Conservation (phyloP, 2,797 vertebrate species). For the Masticophis lateralis region DNA sequence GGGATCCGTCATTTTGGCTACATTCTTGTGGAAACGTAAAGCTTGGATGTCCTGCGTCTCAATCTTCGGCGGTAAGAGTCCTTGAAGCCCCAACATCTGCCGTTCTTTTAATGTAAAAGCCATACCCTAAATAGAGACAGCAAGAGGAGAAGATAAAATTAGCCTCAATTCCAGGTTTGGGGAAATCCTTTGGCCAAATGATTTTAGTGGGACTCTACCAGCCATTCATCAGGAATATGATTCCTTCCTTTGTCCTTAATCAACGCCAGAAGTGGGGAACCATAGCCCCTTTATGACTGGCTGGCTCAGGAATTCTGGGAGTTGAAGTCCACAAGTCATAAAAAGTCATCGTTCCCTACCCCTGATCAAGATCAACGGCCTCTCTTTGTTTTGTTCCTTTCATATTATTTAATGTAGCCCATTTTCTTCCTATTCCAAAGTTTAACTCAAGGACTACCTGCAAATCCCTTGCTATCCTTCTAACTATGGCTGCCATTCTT, state of each 20-base stretch:
- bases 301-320: background rate
- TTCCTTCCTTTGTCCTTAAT: background rate
- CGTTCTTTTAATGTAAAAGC: slow-evolving; percentile 88
- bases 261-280: background rate
- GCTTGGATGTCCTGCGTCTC: slow-evolving; percentile 95
- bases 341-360: background rate
- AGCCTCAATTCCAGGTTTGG: background rate
- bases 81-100: slow-evolving; percentile 92
- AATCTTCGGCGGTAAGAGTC: slow-evolving; percentile 92
- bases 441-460: background rate
- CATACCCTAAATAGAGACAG: slow-evolving; percentile 82
- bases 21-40: slow-evolving; percentile 89
- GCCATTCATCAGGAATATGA: background rate
- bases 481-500: rapidly evolving
- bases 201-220: background rate
- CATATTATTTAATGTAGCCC: background rate
- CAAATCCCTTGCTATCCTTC: background rate
- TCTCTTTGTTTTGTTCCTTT: background rate
- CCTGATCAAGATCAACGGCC: background rate
- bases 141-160: slow-evolving; percentile 19
- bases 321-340: background rate
- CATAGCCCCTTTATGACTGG: background rate
- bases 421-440: background rate
- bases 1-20: slow-evolving; percentile 88
- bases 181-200: background rate